Base-by-base conservation (phyloP, 2,113 vertebrate species). In the Cacatua alba region DNA sequence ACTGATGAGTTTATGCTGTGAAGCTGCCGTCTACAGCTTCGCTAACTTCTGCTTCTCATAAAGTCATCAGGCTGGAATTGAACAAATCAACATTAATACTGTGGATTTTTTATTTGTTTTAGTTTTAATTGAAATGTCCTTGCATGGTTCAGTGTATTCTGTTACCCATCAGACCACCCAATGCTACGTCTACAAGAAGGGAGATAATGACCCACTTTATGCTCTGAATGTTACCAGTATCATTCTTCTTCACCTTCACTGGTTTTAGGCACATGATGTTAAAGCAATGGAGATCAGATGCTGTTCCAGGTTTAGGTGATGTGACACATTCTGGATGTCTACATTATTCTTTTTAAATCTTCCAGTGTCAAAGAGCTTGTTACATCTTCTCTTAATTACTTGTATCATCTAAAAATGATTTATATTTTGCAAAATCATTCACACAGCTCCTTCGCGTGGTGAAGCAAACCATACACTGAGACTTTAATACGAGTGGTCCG, bases 61-160 rank as follows among this genome's bases (percentile, higher is more conserved):
- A 86, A 78, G 37, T 5, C 48, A 52, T 82, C 69, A 78, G n/a
- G 33, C 21, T 62, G 25, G 33, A 79, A 76, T 17, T 68, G 39
- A 81, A 68, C n/a, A 90, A 88, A 84, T 68, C 44, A 74, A 63
- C 37, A 46, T 44, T 59, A 79, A 82, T 88, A 41, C 9, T 65
- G 35, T 23, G n/a, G 26, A 46, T 75, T 86, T 90, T 80, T 33
- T 21, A 59, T 71, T 88, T 68, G 44, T 48, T 86, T 93, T 44
- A 71, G 43, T 86, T 95, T 49, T 72, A 89, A 85, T 35, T 82
- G 28, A 76, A 94, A 87, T 80, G 23, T 43, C 44, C 72, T 89
- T 92, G 44, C 33, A 72, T 55, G 7, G 13, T 72, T 89, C 62
- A 82, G 10, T 63, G 26, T 35, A 43, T 24, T 59, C 48, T 69